Evolutionary conservation across 1,140 invertebrate species (phyloP).

Genomic region (Ditylenchus dipsaci): DNA sequence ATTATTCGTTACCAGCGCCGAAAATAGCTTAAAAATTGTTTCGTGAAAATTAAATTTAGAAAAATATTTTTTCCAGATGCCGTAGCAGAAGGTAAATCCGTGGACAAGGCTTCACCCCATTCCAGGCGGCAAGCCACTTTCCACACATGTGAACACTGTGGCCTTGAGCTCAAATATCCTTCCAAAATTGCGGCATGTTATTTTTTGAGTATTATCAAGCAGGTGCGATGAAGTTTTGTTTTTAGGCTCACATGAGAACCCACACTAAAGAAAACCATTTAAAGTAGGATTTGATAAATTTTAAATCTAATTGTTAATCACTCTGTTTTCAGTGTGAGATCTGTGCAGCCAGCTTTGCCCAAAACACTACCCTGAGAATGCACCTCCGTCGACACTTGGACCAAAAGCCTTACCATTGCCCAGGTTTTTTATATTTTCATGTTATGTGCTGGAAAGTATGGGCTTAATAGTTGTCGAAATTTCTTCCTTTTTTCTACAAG

Average conservation of each 20-base stretch:
- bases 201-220: constrained; percentile 67
- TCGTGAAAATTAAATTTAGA: no score
- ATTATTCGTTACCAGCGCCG: no score
- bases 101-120: constrained; percentile 13
- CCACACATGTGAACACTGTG: constrained; percentile 38
- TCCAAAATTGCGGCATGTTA: constrained; percentile 35
- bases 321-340: constrained; percentile 76
- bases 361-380: constrained; percentile 70
- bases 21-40: no score
- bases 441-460: no score
- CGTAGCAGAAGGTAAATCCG: constrained; percentile 17
- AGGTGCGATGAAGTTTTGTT: constrained; percentile 72
- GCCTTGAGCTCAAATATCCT: constrained; percentile 36
- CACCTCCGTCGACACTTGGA: constrained; percentile 75
- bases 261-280: constrained; percentile 65
- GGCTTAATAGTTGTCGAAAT: no score
- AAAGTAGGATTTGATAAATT: neutral
- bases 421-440: no score
- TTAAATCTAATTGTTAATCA: no score
- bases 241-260: constrained; percentile 83
- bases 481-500: no score
- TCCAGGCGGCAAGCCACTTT: constrained; percentile 26
- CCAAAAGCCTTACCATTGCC: constrained; percentile 78
- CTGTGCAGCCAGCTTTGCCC: constrained; percentile 81
- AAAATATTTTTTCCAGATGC: constrained; percentile 17